These are phyloP conservation scores for Agonopterix alstromeriana DNA, from an alignment of 2,888 invertebrate genomes.

Conservation along the genomic window DNA sequence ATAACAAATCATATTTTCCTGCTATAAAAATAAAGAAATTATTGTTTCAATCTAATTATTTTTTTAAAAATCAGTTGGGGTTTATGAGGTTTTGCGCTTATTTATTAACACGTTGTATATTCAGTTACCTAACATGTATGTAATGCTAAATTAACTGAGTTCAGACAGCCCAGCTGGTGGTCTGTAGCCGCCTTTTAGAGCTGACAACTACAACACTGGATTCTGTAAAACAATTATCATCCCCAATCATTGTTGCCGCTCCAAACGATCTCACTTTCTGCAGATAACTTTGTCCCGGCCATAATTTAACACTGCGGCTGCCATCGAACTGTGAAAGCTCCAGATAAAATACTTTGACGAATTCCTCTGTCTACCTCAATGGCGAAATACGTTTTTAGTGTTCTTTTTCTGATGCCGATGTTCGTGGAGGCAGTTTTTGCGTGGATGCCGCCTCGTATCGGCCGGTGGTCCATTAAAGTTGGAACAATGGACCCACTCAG, in stretches of 20 bases:
- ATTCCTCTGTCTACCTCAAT: slow-evolving; percentile 61
- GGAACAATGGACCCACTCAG: slow-evolving; percentile 66
- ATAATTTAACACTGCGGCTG: slow-evolving; percentile 62
- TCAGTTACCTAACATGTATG: too few relatives aligned
- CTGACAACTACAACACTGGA: too few relatives aligned
- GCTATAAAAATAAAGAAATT: too few relatives aligned
- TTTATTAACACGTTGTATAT: too few relatives aligned
- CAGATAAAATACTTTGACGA: slow-evolving; percentile 69
- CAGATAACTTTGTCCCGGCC: slow-evolving; percentile 51
- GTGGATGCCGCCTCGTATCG: slow-evolving; percentile 40
- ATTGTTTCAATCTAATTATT: too few relatives aligned
- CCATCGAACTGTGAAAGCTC: slow-evolving; percentile 66
- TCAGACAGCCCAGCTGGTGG: too few relatives aligned
- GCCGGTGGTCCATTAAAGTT: slow-evolving; percentile 69
- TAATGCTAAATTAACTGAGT: too few relatives aligned
- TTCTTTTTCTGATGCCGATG: slow-evolving; percentile 55
- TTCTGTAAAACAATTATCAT: too few relatives aligned
- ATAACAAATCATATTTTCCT: too few relatives aligned
- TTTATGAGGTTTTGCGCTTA: too few relatives aligned
- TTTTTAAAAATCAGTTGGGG: too few relatives aligned
- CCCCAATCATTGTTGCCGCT: slow-evolving; percentile 5
- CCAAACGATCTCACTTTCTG: slow-evolving; percentile 38
- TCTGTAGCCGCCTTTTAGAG: too few relatives aligned
- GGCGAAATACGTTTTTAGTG: slow-evolving; percentile 59
- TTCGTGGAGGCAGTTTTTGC: slow-evolving; percentile 55